Evolutionary conservation across 2,888 invertebrate genomes (phyloP), one percentile per base, ranked within the genome.

Genomic region (Formica aserva): DNA sequence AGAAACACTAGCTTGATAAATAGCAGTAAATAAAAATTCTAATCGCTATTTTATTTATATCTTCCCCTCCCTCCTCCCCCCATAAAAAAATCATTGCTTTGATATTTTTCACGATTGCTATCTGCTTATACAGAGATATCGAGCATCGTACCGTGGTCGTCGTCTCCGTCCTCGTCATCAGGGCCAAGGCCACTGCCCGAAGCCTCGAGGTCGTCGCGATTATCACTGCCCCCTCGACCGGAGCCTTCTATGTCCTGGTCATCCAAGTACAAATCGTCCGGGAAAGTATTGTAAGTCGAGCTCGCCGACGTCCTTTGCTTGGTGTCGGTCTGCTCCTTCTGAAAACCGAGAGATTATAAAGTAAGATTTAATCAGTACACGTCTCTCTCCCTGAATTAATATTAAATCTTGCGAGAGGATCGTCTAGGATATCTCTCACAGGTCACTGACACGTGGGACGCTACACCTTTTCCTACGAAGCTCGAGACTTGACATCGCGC

Each of bases 131-230:
- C 11, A 45, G 13, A 63, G 4, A 52, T 67, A 38, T 55, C 67
- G 52, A n/a, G 13, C 48, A n/a, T 78, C 67, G 87, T 92, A 93
- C 94, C 93, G 77, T 89, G 91, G 48, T 92, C 93, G 82, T 93
- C 94, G 82, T 94, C 94, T 48, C 96, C 96, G 92, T 97, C 97
- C 94, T 98, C 98, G 96, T 98, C 98, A 96, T 97, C 97, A 87
- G 97, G 97, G 89, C 98, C 98, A 95, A 96, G 97, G 89, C 98
- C 98, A 94, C 98, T 98, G 92, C 98, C 98, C 93, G 98, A 98
- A 93, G 97, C 97, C 95, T 98, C 98, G 90, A 96, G 95, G 95
- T 98, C 97, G 95, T 97, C 96, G 94, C 96, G 96, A 95, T 97
- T 96, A 95, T 96, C 97, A 87, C 96, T 96, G 90, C 96, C 95